Evolutionary conservation across 2,113 vertebrate genomes (phyloP), one percentile per base, ranked within the genome.

Genomic region (Elanus axillaris): DNA sequence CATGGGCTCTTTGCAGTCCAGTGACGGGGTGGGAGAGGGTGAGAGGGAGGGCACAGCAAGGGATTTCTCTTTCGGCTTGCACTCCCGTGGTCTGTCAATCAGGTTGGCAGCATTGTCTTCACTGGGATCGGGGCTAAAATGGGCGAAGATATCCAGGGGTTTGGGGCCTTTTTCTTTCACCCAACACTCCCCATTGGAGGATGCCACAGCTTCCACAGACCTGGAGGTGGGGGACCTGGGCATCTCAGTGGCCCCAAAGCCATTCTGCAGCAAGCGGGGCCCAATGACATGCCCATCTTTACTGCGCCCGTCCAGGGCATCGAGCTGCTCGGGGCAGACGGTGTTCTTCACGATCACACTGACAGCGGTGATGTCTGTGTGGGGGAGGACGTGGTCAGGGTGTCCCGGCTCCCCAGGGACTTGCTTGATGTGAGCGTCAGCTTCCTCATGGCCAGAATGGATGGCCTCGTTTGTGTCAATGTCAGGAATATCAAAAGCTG

Each of bases 291-390:
- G 96, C 1, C 88, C 74, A 1, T 96, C 79, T 55, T 95, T 78
- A 9, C 43, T 16, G 47, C 95, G 94, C 8, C 91, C 74, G 0
- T 97, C 96, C 32, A 72, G 17, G 4, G 19, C 17, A 3, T 99
- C 99, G 4, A 96, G 96, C 84, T 99, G 98, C 91, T 99, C 99
- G 0, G 99, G 98, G 13, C 98, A 98, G 32, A 99, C 98, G 0
- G 98, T 99, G 97, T 99, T 99, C 97, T 99, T 99, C 42, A 99
- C 99, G 5, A 99, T 99, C 36, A 99, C 99, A 3, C 99, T 99
- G 92, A 99, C 99, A 1, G 98, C 98, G 0, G 99, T 98, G 48
- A 98, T 98, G 43, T 99, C 99, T 0, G 88, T 13, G 45, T 96
- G 98, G 5, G 96, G 98, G 32, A 90, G 98, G n/a, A 11, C 97